These are phyloP conservation scores for Acleris cristana DNA, from an alignment of 2,888 invertebrate genomes.

Conservation along the genomic window DNA sequence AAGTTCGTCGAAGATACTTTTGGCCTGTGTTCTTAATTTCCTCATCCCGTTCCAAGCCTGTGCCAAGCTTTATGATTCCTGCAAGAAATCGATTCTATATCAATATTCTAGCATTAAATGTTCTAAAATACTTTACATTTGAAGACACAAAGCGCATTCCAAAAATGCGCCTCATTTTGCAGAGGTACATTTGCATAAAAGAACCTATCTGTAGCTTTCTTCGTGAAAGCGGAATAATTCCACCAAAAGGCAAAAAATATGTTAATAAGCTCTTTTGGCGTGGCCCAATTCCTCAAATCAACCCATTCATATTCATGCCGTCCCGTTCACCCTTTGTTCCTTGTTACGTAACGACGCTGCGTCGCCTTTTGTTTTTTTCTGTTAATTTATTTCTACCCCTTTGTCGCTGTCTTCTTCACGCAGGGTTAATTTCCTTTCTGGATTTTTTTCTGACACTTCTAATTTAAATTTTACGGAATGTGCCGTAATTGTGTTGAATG, in stretches of 20 bases:
- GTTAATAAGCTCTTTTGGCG: conserved; percentile 49
- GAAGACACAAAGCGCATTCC: not conserved
- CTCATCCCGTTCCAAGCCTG: too few species aligned
- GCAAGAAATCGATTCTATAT: too few species aligned
- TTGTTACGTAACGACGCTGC: conserved; percentile 24
- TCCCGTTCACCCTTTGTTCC: conserved; percentile 71
- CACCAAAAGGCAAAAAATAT: conserved; percentile 46
- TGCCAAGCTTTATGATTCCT: too few species aligned
- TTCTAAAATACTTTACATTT: not conserved
- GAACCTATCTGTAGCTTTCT: conserved; percentile 36
- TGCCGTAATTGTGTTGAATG: not conserved
- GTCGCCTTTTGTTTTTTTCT: conserved; percentile 60
- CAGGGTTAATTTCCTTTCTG: conserved; percentile 24
- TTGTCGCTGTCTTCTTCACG: conserved; percentile 13
- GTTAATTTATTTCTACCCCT: conserved; percentile 52
- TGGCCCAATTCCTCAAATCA: conserved; percentile 73
- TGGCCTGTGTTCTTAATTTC: too few species aligned
- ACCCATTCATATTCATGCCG: conserved; percentile 79
- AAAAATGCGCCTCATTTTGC: not conserved
- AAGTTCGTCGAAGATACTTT: conserved; percentile 15
- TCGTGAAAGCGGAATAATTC: conserved; percentile 43
- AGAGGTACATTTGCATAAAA: conserved; percentile 34
- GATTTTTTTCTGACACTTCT: not conserved
- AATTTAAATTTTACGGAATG: conserved; percentile 6
- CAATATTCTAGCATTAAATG: too few species aligned